Base-by-base conservation (phyloP, 1,140 invertebrate genomes). In the Lutraria rhynchaena region DNA sequence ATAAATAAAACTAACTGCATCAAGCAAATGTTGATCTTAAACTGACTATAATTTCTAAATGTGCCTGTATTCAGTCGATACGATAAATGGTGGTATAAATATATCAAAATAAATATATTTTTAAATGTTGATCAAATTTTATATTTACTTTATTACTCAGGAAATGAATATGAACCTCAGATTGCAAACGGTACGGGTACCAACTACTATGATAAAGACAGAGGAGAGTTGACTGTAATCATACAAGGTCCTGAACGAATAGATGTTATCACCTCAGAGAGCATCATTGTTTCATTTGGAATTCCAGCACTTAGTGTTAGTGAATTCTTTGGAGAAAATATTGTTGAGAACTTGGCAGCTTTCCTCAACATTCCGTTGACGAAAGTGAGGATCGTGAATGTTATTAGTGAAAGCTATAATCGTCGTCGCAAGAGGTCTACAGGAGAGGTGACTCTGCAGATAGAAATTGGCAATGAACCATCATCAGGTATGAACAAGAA, bases 321-420 rank as follows among this genome's bases (percentile, higher is more conserved):
- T 33, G 87, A 91, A 17, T 91, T 92, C 82, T 92, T 87, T 67
- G 90, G 91, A 4, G 84, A 87, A 19, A 85, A 90, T 35, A 71
- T 92, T 11, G 75, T 92, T 4, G 61, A 87, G 41, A 88, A 92
- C 73, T 51, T 92, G n/a, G 90, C 89, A 15, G 73, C 81, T 1
- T 92, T 92, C 81, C 82, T 92, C 11, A 82, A 85, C 51, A 75
- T 92, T 17, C 83, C 87, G 7, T 57, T 85, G 0, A 55, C 69
- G 0, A 91, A 92, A 82, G 87, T 92, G 1, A 55, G 88, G 13
- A 69, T 91, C 24, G 87, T 89, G 0, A 85, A 88, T 31, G 81
- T 90, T 3, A 84, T 91, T 5, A 84, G 84, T 35, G 87, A 24
- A 51, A 41, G 55, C 0, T 35, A 51, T 22, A 31, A 70, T 4